Evolutionary conservation across 2,888 invertebrate species (phyloP).

Genomic region (Orgyia antiqua): DNA sequence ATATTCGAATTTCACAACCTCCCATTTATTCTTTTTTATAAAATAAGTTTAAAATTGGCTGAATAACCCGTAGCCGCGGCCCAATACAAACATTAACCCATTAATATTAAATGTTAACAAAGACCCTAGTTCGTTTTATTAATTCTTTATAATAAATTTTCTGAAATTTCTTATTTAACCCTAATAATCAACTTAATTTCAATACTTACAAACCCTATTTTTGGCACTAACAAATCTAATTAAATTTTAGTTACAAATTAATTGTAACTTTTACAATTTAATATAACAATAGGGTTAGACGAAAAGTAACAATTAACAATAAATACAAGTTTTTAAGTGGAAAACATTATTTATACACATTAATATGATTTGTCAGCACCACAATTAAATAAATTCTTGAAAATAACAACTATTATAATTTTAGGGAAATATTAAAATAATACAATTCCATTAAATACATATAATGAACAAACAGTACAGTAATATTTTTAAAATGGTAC

Average conservation of each 20-base stretch:
- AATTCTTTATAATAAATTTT: conserved; percentile 55
- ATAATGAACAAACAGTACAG: conserved; percentile 12
- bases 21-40: conserved; percentile 50
- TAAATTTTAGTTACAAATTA: conserved; percentile 45
- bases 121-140: conserved; percentile 71
- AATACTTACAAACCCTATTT: conserved; percentile 68
- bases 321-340: conserved; percentile 6
- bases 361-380: conserved; percentile 17
- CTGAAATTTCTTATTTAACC: conserved; percentile 48
- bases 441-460: conserved; percentile 15
- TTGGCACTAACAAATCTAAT: conserved; percentile 76
- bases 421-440: conserved; percentile 10
- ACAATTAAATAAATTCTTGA: conserved; percentile 16
- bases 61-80: conserved; percentile 50
- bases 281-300: conserved; percentile 30
- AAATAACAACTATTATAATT: conserved; percentile 24
- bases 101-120: conserved; percentile 62
- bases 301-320: conserved; percentile 11
- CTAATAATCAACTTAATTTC: conserved; percentile 66
- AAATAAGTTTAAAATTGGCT: conserved; percentile 71
- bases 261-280: conserved; percentile 31
- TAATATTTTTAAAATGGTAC: too few relatives aligned
- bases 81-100: conserved; percentile 47
- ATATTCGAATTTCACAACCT: conserved; percentile 72
- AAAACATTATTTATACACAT: conserved; percentile 6